Evolutionary conservation across 2,888 invertebrate species (phyloP).

Genomic region (Drosophila atroscutellata): DNA sequence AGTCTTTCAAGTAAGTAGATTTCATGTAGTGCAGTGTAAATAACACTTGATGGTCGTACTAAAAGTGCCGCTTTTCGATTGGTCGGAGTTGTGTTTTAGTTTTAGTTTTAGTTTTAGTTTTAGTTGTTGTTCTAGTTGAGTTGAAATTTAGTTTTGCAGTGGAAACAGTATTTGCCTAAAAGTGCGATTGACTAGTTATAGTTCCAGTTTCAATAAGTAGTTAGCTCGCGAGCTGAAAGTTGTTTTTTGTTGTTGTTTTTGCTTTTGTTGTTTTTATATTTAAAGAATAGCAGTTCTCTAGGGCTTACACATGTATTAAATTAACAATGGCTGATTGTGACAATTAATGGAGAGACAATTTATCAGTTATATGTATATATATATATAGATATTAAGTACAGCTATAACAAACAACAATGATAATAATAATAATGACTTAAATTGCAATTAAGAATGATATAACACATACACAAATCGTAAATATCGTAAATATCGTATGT

Average conservation of each 20-base stretch:
- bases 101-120: background rate
- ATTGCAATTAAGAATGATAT: constrained; percentile 50
- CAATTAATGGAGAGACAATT: constrained; percentile 62
- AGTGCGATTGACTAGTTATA: constrained; percentile 61
- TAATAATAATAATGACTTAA: constrained; percentile 44
- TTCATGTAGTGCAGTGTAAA: constrained; percentile 60
- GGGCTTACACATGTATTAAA: constrained; percentile 77
- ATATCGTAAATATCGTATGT: constrained; percentile 21
- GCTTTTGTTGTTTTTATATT: constrained; percentile 22
- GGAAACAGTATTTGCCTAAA: constrained; percentile 19
- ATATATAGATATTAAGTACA: constrained; percentile 64
- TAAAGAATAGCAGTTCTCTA: constrained; percentile 49
- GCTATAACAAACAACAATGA: constrained; percentile 76
- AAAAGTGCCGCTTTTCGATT: constrained; percentile 72
- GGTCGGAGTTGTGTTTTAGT: constrained; percentile 68
- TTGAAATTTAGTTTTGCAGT: constrained; percentile 21
- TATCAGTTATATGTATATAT: constrained; percentile 16
- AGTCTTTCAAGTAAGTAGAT: constrained; percentile 74
- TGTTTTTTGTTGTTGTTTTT: constrained; percentile 26
- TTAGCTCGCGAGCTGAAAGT: constrained; percentile 24
- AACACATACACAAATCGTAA: constrained; percentile 30
- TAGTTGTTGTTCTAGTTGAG: constrained; percentile 17
- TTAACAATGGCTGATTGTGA: constrained; percentile 71
- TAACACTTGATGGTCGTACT: constrained; percentile 71
- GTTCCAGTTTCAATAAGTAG: constrained; percentile 19